Percentiles rank a stretch among this genome's conserved stretches.
Conservation (phyloP, 2,113 vertebrate species). For the Hippocampus comes region DNA sequence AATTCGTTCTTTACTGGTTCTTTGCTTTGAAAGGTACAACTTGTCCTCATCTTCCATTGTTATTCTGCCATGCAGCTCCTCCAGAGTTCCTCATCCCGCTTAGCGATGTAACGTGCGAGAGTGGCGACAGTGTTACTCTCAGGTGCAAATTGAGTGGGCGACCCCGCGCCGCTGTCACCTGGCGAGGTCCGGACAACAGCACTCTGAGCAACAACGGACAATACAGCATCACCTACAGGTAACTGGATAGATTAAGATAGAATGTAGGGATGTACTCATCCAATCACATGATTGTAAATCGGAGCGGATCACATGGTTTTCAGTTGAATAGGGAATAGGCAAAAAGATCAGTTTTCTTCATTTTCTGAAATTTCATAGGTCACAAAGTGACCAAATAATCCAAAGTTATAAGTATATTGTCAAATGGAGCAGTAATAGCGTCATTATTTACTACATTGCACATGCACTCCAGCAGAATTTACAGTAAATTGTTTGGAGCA, state of each 20-base stretch:
- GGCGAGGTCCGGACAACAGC: slow-evolving; percentile 89
- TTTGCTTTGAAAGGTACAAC: background rate
- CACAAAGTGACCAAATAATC: no score
- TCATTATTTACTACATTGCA: no score
- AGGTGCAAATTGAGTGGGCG: slow-evolving; percentile 91
- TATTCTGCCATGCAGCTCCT: slow-evolving; percentile 72
- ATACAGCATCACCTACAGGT: slow-evolving; percentile 91
- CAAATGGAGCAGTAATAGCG: no score
- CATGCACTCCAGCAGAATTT: no score
- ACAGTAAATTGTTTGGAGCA: no score
- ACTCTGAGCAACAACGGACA: slow-evolving; percentile 82
- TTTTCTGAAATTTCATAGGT: no score
- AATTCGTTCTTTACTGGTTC: background rate
- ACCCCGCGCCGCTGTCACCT: slow-evolving; percentile 85
- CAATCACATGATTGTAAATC: no score
- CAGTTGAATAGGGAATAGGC: no score
- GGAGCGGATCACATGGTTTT: no score
- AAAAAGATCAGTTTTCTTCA: no score
- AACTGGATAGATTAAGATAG: background rate
- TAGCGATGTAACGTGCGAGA: slow-evolving; percentile 86
- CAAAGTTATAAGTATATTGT: no score
- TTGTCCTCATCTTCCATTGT: background rate
- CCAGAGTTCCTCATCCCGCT: slow-evolving; percentile 91
- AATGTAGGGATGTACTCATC: background rate
- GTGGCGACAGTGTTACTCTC: slow-evolving; percentile 86